A percentile compares a stretch with the other conserved stretches of the same genome.
phyloP scores from a whole-genome alignment of 2,888 invertebrate species.

The Ditula angustiorana region DNA sequence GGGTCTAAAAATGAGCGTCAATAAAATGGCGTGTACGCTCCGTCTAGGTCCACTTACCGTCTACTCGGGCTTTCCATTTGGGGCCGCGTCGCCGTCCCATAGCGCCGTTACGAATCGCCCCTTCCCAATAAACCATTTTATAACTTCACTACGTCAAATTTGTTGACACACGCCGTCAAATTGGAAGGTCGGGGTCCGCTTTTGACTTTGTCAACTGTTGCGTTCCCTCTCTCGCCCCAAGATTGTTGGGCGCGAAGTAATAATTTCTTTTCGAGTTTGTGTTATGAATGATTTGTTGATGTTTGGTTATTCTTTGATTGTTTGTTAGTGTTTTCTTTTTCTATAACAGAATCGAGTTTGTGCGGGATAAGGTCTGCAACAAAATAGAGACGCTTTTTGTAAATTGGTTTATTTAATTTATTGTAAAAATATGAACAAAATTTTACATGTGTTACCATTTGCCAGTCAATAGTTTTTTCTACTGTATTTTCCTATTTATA shows the following conservation, averaged over 20 bases:
- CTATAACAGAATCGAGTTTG: background rate
- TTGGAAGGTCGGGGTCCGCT: slow-evolving; percentile 4
- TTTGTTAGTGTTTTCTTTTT: background rate
- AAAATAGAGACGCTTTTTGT: background rate
- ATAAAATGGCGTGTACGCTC: slow-evolving; percentile 46
- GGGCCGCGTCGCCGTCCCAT: slow-evolving; percentile 4
- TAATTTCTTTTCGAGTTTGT: slow-evolving; percentile 17
- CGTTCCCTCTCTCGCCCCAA: slow-evolving; percentile 39
- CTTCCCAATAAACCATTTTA: slow-evolving; percentile 23
- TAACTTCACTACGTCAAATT: slow-evolving; percentile 16
- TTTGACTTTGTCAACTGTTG: slow-evolving; percentile 24
- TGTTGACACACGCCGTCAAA: slow-evolving; percentile 15
- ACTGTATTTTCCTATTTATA: background rate
- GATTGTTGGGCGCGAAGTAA: slow-evolving; percentile 25
- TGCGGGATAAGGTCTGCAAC: background rate
- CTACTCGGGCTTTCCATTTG: slow-evolving; percentile 40
- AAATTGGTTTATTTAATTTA: background rate
- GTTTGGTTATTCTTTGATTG: slow-evolving; percentile 9
- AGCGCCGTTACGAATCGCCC: slow-evolving; percentile 6
- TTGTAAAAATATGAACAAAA: background rate
- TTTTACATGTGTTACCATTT: background rate
- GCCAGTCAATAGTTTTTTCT: background rate
- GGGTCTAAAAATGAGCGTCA: slow-evolving; percentile 52
- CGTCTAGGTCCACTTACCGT: slow-evolving; percentile 52
- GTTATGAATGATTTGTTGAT: slow-evolving; percentile 11